Conservation (phyloP, 1,140 invertebrate species). For the Geopemphigus sp. region DNA sequence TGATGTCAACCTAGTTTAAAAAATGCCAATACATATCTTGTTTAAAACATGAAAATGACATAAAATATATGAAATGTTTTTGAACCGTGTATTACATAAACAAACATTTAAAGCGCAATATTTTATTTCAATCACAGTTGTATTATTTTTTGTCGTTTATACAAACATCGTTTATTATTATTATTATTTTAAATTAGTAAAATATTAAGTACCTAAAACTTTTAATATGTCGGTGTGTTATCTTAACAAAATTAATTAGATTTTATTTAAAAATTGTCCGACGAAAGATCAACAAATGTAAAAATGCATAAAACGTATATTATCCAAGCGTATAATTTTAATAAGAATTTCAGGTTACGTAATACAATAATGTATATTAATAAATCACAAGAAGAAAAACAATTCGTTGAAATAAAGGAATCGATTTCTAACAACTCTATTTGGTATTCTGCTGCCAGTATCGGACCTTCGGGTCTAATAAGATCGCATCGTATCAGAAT, state of each 20-base stretch:
- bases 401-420: slow-evolving; percentile 14
- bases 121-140: too few relatives aligned
- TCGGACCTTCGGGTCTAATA: slow-evolving; percentile 39
- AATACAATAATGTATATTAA: not conserved
- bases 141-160: too few relatives aligned
- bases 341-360: slow-evolving; percentile 17
- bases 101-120: too few relatives aligned
- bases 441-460: slow-evolving; percentile 30
- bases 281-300: not conserved
- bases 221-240: too few relatives aligned
- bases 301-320: not conserved
- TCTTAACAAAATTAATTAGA: not conserved
- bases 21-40: too few relatives aligned
- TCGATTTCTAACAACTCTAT: slow-evolving; percentile 31
- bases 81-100: too few relatives aligned
- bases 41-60: too few relatives aligned
- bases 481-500: slow-evolving; percentile 8
- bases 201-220: too few relatives aligned
- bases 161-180: too few relatives aligned
- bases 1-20: too few relatives aligned
- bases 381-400: not conserved
- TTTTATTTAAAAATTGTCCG: not conserved
- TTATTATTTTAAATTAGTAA: too few relatives aligned
- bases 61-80: too few relatives aligned
- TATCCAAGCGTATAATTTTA: not conserved